phyloP scores from a whole-genome alignment of 1,140 invertebrate genomes.

The Argopecten irradians region DNA sequence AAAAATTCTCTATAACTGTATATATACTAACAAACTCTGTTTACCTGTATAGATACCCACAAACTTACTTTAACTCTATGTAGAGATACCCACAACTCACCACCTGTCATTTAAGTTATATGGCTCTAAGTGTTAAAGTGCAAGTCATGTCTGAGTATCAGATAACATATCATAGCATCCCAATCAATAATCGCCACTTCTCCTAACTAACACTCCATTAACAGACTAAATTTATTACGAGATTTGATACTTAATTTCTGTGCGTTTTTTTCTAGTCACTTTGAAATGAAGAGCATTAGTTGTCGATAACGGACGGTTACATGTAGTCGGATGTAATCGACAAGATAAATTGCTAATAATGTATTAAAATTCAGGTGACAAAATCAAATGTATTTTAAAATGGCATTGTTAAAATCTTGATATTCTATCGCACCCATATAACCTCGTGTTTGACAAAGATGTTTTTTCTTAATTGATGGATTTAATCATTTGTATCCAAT shows the following conservation, averaged over 20 bases:
- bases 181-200: background rate
- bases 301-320: background rate
- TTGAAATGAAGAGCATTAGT: background rate
- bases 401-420: background rate
- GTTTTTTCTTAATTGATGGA: background rate
- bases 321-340: background rate
- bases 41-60: too few species aligned
- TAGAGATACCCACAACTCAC: background rate
- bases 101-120: background rate
- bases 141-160: background rate
- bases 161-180: background rate
- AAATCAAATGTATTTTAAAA: background rate
- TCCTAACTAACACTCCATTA: background rate
- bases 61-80: too few species aligned
- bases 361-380: conserved; percentile 10
- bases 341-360: conserved; percentile 19
- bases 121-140: background rate
- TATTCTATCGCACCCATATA: background rate
- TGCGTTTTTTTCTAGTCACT: background rate
- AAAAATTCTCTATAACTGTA: too few species aligned
- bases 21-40: too few species aligned
- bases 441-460: background rate
- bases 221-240: background rate
- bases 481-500: conserved; percentile 19
- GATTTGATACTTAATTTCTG: background rate